Conservation (phyloP, 2,888 invertebrate species). For the Patella caerulea region DNA sequence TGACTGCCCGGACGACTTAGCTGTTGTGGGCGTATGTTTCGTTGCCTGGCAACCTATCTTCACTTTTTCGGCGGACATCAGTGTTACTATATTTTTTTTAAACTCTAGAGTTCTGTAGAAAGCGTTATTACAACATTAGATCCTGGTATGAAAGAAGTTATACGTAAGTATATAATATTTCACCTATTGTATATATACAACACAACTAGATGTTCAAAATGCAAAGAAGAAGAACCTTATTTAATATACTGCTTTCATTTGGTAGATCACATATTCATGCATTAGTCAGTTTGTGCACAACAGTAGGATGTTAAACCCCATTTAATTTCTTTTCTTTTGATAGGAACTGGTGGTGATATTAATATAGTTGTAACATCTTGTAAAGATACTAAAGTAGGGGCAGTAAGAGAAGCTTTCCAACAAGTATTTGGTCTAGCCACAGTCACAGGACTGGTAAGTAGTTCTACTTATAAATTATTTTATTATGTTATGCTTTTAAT, state of each 20-base stretch:
- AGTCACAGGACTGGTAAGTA: conserved; percentile 73
- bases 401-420: conserved; percentile 86
- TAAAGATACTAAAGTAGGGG: conserved; percentile 83
- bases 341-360: conserved; percentile 86
- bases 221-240: too few relatives aligned
- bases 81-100: not conserved
- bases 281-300: not conserved
- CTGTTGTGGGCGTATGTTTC: too few relatives aligned
- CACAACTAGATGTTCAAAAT: too few relatives aligned
- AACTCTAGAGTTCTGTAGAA: conserved; percentile 81
- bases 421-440: conserved; percentile 85
- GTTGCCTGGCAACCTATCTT: too few relatives aligned
- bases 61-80: too few relatives aligned
- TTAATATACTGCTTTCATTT: not conserved
- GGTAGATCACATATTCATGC: not conserved
- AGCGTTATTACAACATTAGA: conserved; percentile 89
- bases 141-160: conserved; percentile 90
- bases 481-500: too few relatives aligned
- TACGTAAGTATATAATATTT: conserved; percentile 78
- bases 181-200: not conserved
- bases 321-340: conserved; percentile 16
- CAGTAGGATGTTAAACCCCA: not conserved
- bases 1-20: too few relatives aligned
- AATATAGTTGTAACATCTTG: conserved; percentile 83
- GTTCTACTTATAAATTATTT: too few relatives aligned